Evolutionary conservation across 2,113 vertebrate genomes (phyloP).

Genomic region (Myodes glareolus): DNA sequence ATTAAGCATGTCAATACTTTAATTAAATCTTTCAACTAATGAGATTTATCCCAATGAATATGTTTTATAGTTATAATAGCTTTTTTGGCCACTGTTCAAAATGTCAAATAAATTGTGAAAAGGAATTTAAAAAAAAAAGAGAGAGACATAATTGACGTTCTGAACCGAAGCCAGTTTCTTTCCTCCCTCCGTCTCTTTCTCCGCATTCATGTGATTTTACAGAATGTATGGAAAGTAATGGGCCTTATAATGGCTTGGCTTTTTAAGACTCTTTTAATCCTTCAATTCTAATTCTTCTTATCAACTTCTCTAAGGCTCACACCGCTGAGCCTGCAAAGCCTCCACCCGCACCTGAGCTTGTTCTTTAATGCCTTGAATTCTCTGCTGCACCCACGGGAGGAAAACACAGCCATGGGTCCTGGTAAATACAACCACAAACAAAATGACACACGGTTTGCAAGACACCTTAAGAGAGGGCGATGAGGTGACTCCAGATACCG

Average conservation of each 20-base stretch:
- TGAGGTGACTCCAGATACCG: background rate
- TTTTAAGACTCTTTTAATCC: constrained; percentile 83
- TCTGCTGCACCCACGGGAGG: background rate
- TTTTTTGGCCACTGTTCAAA: constrained; percentile 97
- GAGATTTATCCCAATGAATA: constrained; percentile 98
- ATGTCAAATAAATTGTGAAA: constrained; percentile 96
- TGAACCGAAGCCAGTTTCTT: constrained; percentile 85
- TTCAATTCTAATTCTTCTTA: constrained; percentile 84
- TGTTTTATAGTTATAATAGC: constrained; percentile 99
- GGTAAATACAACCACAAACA: background rate
- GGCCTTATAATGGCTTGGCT: constrained; percentile 83
- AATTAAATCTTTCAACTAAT: constrained; percentile 99
- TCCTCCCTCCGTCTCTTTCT: constrained; percentile 73
- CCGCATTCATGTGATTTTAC: constrained; percentile 87
- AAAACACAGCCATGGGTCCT: background rate
- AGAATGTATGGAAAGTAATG: constrained; percentile 86
- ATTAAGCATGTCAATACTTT: constrained; percentile 99
- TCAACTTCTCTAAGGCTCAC: constrained; percentile 81
- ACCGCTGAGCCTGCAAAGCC: constrained; percentile 66
- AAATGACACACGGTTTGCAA: background rate
- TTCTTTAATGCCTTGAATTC: constrained; percentile 20
- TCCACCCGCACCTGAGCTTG: constrained; percentile 54
- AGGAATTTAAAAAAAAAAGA: constrained; percentile 83
- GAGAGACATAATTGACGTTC: constrained; percentile 87
- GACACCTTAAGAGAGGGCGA: background rate